Evolutionary conservation across 2,797 vertebrate genomes (phyloP).

Genomic region (Poeciliopsis paucimaculata): DNA sequence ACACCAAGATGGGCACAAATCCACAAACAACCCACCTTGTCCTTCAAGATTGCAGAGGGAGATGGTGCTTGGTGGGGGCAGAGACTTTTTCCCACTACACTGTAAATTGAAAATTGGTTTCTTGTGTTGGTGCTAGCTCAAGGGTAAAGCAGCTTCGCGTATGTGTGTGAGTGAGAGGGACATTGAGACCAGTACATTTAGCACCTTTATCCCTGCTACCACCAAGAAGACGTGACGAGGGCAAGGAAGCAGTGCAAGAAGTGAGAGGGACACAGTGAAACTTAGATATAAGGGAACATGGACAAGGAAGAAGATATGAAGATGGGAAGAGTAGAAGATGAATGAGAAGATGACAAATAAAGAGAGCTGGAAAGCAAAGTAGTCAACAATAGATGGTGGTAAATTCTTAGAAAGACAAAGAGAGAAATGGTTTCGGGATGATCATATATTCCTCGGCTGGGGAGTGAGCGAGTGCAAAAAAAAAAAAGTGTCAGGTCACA

Average conservation of each 20-base stretch:
- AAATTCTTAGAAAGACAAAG: slow-evolving; percentile 11
- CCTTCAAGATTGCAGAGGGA: slow-evolving; percentile 54
- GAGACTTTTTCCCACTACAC: slow-evolving; percentile 81
- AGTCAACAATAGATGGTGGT: neutral
- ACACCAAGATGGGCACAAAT: slow-evolving; percentile 31
- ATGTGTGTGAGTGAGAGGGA: slow-evolving; percentile 25
- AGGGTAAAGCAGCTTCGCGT: slow-evolving; percentile 42
- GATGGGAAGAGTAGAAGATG: slow-evolving; percentile 16
- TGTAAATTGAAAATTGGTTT: slow-evolving; percentile 82
- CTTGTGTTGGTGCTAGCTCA: slow-evolving; percentile 73
- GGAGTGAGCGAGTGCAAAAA: neutral
- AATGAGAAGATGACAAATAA: slow-evolving; percentile 11
- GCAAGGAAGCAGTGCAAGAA: slow-evolving; percentile 30
- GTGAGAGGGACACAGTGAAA: slow-evolving; percentile 36
- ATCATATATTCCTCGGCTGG: neutral
- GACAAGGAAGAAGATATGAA: slow-evolving; percentile 6
- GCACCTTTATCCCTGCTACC: slow-evolving; percentile 59
- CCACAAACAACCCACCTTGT: slow-evolving; percentile 40
- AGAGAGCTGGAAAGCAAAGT: neutral
- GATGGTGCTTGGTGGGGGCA: slow-evolving; percentile 63
- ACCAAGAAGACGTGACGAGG: slow-evolving; percentile 51
- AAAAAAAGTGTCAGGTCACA: neutral
- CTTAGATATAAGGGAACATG: slow-evolving; percentile 10
- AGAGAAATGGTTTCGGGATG: slow-evolving; percentile 1
- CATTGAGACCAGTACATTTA: slow-evolving; percentile 54